Percentiles rank a stretch among this genome's conserved stretches.
phyloP scores from a whole-genome alignment of 2,113 vertebrate genomes.

The Aviceda subcristata region DNA sequence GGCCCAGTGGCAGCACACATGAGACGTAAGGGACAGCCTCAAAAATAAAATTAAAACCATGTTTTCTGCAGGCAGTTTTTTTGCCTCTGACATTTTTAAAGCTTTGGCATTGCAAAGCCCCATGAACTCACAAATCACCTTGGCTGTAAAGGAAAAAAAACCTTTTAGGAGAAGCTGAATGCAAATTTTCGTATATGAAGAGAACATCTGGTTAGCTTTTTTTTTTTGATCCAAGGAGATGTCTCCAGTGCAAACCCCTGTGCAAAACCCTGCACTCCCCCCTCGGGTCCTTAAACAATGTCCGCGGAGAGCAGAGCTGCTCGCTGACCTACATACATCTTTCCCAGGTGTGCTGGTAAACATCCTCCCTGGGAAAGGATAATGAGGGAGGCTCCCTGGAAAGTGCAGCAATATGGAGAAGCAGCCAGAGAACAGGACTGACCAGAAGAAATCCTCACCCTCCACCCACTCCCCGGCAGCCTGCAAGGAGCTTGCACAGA shows the following conservation, averaged over 20 bases:
- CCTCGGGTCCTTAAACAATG: neutral
- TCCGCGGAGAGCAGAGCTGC: accelerated
- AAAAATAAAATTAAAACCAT: neutral
- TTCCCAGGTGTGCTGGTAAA: neutral
- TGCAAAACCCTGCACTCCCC: accelerated
- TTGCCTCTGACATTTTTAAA: accelerated
- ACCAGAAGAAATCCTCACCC: constrained; percentile 6
- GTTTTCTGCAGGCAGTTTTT: neutral
- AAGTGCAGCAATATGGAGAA: neutral
- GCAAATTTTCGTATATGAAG: accelerated
- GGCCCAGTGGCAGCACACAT: accelerated
- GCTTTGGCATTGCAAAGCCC: accelerated
- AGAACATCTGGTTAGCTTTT: neutral
- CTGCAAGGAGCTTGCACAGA: neutral
- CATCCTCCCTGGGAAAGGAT: neutral
- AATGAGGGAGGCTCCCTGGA: constrained; percentile 17
- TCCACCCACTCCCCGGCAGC: neutral
- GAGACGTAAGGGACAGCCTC: neutral
- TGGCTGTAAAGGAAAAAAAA: accelerated
- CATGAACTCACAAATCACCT: accelerated
- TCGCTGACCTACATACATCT: neutral
- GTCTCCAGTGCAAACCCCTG: neutral
- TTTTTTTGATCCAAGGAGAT: neutral
- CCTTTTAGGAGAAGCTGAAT: neutral
- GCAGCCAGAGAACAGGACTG: constrained; percentile 36